Evolutionary conservation across 2,888 invertebrate genomes (phyloP), one percentile per base, ranked within the genome.

Genomic region (Eristalis pertinax): DNA sequence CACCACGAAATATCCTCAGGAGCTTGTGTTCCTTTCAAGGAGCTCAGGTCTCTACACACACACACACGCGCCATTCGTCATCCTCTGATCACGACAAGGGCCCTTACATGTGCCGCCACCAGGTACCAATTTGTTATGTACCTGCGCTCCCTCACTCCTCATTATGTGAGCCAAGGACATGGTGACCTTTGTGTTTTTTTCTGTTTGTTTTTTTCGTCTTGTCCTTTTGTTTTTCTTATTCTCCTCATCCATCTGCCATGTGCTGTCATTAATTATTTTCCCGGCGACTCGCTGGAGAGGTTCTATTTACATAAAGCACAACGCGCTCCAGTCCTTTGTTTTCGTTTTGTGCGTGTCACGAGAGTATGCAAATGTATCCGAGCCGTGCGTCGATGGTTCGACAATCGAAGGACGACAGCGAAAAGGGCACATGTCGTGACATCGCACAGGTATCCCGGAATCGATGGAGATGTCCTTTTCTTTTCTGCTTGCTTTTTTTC

Each of bases 101-200:
- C 69, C 29, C 50, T 63, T 77, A 70, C 78, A 70, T 62, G 41
- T 76, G 63, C 69, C 62, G 41, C 63, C 32, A 63, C 69, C 69
- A 64, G 78, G 69, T 78, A 70, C 64, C 64, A 64, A 69, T 70
- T 78, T 70, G 63, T 64, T 76, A 24, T 22, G 26, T 60, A 26
- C 15, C 26, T 15, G 26, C 13, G 13, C 11, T 5, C 11, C 24
- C 60, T 26, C 50, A 43, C 43, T 50, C 63, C 8, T 63, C 50
- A 78, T 78, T 78, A 78, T 78, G 70, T 78, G 70, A 78, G 50
- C 78, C 78, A 78, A 78, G 78, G 78, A 78, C 64, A 56, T 38
- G 64, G 15, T 38, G 64, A 70, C 69, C 77, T 63, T 69, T 68
- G 26, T 67, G n/a, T n/a, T n/a, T n/a, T n/a, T n/a, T n/a, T n/a